Evolutionary conservation across 1,140 invertebrate species (phyloP), one percentile per base, ranked within the genome.

Genomic region (Holcopasites calliopsidis): DNA sequence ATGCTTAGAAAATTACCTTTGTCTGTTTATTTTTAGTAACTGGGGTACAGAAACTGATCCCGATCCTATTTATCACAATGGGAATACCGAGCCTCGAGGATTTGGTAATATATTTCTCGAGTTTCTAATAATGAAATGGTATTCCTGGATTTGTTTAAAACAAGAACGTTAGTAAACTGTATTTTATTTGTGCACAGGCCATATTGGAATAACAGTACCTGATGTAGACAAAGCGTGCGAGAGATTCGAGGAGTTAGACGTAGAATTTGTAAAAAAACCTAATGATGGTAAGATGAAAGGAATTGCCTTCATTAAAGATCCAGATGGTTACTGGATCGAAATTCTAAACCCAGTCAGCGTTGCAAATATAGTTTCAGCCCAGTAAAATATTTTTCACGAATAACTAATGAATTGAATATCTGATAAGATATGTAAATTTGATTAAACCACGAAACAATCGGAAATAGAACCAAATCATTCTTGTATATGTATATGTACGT

Each of bases 291-390:
- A 96, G 89, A 98, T 98, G 97, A 98, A 97, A 90, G 96, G 96
- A 3, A 92, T 99, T 58, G 98, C 97, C 4, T 98, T 99, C 88
- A 97, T 99, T 66, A 95, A 97, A 86, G 98, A 99, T 91, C 98
- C 98, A 0, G 98, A 99, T 92, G 97, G 97, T 49, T 99, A 99
- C 89, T 98, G 97, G 97, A 98, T 99, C 86, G 98, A 99, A 92
- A 98, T 99, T 73, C 95, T 99, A 69, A 97, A 95, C 87, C 90
- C 93, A 33, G 90, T 92, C 58, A 90, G 87, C 16, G 90, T 94
- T 70, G 82, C 83, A 44, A 87, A 84, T 64, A 85, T 88, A 50
- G 65, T 79, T n/a, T 57, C 87, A 61, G 77, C 80, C 62, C 85
- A 87, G 71, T 85, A 86, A 77, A 64, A 50, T 77, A 66, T 69